phyloP scores from a whole-genome alignment of 1,140 invertebrate genomes.

The Gryllus bimaculatus region DNA sequence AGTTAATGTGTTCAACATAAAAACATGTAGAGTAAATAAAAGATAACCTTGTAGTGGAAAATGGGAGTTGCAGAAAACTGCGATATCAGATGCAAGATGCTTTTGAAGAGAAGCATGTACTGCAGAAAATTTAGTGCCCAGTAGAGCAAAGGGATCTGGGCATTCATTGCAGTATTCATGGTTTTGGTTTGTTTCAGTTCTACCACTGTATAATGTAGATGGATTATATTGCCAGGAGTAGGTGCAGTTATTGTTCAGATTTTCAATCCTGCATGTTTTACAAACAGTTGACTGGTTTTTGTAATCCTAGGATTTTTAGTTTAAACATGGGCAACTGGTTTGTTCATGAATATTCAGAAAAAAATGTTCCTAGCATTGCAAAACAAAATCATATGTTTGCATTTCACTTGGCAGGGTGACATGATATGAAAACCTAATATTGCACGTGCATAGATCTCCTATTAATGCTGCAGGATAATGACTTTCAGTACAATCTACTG shows the following conservation, averaged over 20 bases:
- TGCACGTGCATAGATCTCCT: slow-evolving; percentile 13
- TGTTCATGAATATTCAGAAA: neutral
- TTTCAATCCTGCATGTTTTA: neutral
- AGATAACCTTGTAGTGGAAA: no score
- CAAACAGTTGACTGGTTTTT: neutral
- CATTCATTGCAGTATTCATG: neutral
- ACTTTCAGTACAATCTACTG: slow-evolving; percentile 13
- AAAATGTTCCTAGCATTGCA: neutral
- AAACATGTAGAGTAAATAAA: no score
- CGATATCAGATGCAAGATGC: no score
- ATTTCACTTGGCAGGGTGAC: slow-evolving; percentile 9
- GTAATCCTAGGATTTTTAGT: neutral
- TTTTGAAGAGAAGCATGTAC: no score
- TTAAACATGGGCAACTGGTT: neutral
- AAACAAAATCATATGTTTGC: slow-evolving; percentile 8
- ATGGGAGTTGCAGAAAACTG: no score
- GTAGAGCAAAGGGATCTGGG: neutral
- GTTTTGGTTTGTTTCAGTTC: neutral
- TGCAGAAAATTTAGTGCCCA: neutral
- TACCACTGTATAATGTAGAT: neutral
- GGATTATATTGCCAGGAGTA: neutral
- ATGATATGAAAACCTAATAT: slow-evolving; percentile 4
- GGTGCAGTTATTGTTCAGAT: neutral
- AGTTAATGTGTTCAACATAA: no score
- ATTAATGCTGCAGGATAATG: slow-evolving; percentile 15